These are phyloP conservation scores for Lota lota DNA, from an alignment of 2,113 vertebrate species.

Conservation along the genomic window DNA sequence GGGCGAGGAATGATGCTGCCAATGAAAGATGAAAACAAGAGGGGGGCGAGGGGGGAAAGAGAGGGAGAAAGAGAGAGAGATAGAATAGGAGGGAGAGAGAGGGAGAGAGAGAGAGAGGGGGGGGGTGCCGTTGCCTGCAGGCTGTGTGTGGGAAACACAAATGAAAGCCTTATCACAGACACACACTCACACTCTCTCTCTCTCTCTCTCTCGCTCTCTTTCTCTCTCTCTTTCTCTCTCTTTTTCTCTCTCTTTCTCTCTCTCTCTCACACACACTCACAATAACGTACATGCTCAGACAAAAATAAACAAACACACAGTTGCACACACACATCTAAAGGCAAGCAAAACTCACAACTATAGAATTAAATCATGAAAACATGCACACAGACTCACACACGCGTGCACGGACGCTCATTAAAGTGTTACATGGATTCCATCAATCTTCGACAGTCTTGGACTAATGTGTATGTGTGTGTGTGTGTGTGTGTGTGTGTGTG, in stretches of 20 bases:
- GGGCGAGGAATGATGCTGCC: not conserved
- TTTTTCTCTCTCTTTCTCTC: not conserved
- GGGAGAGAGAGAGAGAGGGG: conserved; percentile 37
- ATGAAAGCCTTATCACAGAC: conserved; percentile 54
- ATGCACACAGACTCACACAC: not conserved
- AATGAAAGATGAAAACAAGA: not conserved
- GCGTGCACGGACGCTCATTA: conserved; percentile 41
- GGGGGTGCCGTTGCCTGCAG: conserved; percentile 47
- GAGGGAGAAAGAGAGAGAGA: not conserved
- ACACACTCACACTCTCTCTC: conserved; percentile 9
- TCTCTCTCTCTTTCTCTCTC: not conserved
- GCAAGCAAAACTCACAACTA: not conserved
- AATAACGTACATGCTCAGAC: not conserved
- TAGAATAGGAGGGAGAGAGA: not conserved
- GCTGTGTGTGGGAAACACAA: conserved; percentile 50
- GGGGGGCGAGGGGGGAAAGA: not conserved
- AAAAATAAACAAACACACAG: conserved; percentile 6
- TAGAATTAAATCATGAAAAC: not conserved
- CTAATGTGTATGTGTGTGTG: not conserved
- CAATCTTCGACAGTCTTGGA: conserved; percentile 28
- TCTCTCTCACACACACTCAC: not conserved
- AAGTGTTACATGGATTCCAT: conserved; percentile 50
- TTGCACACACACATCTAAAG: conserved; percentile 9
- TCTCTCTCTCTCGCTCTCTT: not conserved
- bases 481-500: not conserved